These are phyloP conservation scores for Synanthedon andrenaeformis DNA, from an alignment of 2,888 invertebrate genomes.

Conservation along the genomic window DNA sequence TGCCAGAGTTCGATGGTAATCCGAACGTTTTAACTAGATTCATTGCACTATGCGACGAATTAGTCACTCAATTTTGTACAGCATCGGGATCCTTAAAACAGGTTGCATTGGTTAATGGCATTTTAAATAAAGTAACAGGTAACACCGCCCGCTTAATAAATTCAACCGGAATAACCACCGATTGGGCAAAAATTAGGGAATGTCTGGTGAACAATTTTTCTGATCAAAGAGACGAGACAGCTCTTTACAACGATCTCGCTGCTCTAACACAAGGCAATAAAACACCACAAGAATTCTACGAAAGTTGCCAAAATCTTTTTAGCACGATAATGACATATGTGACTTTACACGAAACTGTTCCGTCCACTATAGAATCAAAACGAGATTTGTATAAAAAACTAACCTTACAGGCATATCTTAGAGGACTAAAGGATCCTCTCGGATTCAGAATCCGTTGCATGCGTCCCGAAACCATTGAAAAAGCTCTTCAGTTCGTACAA, in stretches of 20 bases:
- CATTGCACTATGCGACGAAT: neutral
- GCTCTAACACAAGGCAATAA: neutral
- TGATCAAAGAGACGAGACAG: neutral
- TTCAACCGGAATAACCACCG: neutral
- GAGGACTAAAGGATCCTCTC: too few relatives aligned
- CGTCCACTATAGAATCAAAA: neutral
- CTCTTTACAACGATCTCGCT: neutral
- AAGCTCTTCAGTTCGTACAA: too few relatives aligned
- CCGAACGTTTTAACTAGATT: neutral
- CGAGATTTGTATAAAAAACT: neutral
- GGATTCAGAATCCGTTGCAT: too few relatives aligned
- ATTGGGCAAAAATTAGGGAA: neutral
- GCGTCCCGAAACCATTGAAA: too few relatives aligned
- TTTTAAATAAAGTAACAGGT: constrained; percentile 1
- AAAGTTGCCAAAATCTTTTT: neutral
- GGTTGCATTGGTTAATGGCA: neutral
- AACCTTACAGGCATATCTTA: too few relatives aligned
- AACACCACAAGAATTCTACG: neutral
- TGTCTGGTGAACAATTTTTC: neutral
- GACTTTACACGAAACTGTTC: neutral
- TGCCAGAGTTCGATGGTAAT: constrained; percentile 1
- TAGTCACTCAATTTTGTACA: neutral
- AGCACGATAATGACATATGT: neutral
- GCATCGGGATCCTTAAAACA: neutral
- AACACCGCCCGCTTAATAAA: neutral